These are phyloP conservation scores for Coreoperca whiteheadi DNA, from an alignment of 2,113 vertebrate genomes.

Conservation along the genomic window DNA sequence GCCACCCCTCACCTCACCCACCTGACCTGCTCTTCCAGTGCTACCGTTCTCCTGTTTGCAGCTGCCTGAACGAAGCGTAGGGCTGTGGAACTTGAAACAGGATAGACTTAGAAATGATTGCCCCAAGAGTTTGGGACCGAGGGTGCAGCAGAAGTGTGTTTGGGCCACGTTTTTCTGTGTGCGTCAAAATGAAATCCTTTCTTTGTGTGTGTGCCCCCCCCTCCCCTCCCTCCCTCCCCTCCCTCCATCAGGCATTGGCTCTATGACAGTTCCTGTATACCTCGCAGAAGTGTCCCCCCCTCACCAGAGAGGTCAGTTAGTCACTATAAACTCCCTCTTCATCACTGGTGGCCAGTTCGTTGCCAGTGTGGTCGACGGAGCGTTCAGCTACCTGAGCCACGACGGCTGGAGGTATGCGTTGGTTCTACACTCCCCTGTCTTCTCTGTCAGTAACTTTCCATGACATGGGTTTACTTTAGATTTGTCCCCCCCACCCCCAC, in stretches of 20 bases:
- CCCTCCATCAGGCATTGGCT: slow-evolving; percentile 88
- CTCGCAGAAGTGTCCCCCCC: slow-evolving; percentile 96
- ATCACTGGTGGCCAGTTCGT: slow-evolving; percentile 98
- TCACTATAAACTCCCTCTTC: slow-evolving; percentile 95
- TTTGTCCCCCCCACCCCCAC: not conserved
- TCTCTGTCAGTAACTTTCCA: not conserved
- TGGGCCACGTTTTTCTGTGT: not conserved
- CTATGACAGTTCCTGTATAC: slow-evolving; percentile 98
- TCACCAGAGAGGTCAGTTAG: slow-evolving; percentile 92
- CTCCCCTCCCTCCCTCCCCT: slow-evolving; percentile 2
- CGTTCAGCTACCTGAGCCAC: slow-evolving; percentile 92
- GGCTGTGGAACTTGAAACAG: not conserved
- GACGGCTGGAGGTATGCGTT: slow-evolving; percentile 94
- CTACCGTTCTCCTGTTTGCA: too few relatives aligned
- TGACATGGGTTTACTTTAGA: not conserved
- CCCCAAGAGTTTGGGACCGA: too few relatives aligned
- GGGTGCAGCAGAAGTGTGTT: not conserved
- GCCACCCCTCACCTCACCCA: not conserved
- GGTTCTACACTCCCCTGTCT: not conserved
- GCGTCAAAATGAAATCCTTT: not conserved
- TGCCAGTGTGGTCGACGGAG: slow-evolving; percentile 93
- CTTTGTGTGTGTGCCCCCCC: not conserved
- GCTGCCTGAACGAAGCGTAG: not conserved
- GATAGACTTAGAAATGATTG: not conserved
- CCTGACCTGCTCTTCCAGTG: slow-evolving; percentile 14